Percentiles rank a stretch among this genome's conserved stretches.
phyloP scores from a whole-genome alignment of 2,888 invertebrate genomes.

The Nipponacmea schrenckii region DNA sequence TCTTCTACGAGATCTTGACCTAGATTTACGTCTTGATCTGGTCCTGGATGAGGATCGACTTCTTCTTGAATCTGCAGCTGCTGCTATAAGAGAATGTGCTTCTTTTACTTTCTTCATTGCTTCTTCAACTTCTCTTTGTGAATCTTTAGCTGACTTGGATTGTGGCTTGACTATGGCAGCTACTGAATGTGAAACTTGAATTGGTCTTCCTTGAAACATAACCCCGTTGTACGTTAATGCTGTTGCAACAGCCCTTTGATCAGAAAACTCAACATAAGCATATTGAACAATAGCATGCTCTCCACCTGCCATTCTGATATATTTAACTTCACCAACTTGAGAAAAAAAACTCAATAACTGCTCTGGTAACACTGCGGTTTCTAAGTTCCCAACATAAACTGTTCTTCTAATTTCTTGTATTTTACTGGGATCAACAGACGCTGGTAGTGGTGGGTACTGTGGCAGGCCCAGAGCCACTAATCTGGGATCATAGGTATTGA shows the following conservation, averaged over 20 bases:
- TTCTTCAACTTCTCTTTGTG: conserved; percentile 75
- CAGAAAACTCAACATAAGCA: conserved; percentile 91
- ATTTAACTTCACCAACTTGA: conserved; percentile 92
- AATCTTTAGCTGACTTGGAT: conserved; percentile 54
- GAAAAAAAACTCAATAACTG: conserved; percentile 90
- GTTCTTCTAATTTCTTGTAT: conserved; percentile 97
- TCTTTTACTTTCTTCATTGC: conserved; percentile 97
- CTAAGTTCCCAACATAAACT: conserved; percentile 84
- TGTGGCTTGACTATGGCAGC: conserved; percentile 57
- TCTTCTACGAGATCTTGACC: conserved; percentile 27
- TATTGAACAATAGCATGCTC: conserved; percentile 75
- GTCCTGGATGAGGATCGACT: conserved; percentile 41
- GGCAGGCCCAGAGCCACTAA: conserved; percentile 82
- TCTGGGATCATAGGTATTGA: conserved; percentile 81
- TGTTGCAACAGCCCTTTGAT: conserved; percentile 87
- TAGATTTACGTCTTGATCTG: conserved; percentile 52
- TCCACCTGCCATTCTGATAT: conserved; percentile 89
- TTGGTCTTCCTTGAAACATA: conserved; percentile 78
- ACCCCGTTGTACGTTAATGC: conserved; percentile 84
- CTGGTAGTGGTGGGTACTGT: conserved; percentile 80
- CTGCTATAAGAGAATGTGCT: conserved; percentile 93
- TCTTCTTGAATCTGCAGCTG: conserved; percentile 77
- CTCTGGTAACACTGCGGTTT: conserved; percentile 77
- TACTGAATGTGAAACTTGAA: conserved; percentile 86
- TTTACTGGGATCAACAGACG: conserved; percentile 81